Evolutionary conservation across 2,888 invertebrate genomes (phyloP).

Genomic region (Autographa pulchrina): DNA sequence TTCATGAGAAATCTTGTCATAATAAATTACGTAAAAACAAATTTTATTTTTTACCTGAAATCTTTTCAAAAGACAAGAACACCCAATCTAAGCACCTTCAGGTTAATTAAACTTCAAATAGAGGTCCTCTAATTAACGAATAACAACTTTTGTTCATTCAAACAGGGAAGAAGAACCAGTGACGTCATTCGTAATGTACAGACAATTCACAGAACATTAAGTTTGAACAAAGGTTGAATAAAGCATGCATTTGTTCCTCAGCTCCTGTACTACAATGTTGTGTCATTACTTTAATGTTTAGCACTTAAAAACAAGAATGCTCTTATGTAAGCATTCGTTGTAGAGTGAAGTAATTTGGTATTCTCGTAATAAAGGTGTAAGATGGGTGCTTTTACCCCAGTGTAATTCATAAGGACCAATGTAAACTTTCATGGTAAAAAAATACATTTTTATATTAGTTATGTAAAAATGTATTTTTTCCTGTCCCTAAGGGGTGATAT

Average conservation of each 20-base stretch:
- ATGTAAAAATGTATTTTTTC: no score
- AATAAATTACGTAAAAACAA: no score
- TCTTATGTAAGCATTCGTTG: background rate
- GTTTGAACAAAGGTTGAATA: constrained; percentile 12
- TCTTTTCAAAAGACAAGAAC: background rate
- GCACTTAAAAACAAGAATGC: constrained; percentile 12
- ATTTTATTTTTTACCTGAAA: background rate
- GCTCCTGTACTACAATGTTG: constrained; percentile 1
- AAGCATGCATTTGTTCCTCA: constrained; percentile 16
- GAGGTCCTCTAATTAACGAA: constrained; percentile 20
- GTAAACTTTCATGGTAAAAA: no score
- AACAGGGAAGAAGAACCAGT: constrained; percentile 8
- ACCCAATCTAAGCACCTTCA: constrained; percentile 11
- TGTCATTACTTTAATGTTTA: constrained; percentile 1
- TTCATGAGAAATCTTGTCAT: no score
- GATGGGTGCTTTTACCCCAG: background rate
- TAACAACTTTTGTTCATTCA: constrained; percentile 28
- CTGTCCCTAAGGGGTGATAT: no score
- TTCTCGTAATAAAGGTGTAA: background rate
- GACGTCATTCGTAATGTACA: constrained; percentile 8
- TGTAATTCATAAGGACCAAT: no score
- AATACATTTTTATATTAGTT: no score
- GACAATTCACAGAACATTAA: constrained; percentile 5
- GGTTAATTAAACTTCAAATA: constrained; percentile 21
- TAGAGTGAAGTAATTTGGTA: background rate